Evolutionary conservation across 2,888 invertebrate species (phyloP).

Genomic region (Microdon myrmicae): DNA sequence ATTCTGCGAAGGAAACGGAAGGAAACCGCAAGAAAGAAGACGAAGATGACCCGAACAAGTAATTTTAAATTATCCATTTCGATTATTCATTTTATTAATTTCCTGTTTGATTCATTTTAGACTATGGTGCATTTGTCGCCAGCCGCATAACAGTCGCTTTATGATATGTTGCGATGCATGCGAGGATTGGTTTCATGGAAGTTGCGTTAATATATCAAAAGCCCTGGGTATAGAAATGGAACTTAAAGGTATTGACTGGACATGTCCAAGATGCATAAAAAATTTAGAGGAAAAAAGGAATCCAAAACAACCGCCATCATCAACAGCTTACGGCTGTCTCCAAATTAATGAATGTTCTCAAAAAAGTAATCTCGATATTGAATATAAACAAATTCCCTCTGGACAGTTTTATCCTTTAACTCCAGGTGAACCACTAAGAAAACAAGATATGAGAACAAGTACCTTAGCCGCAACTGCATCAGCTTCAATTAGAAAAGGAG

Average conservation of each 20-base stretch:
- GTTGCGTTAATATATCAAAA: conserved; percentile 93
- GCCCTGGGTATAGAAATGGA: conserved; percentile 94
- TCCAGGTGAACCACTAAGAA: conserved; percentile 12
- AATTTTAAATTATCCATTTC: conserved; percentile 39
- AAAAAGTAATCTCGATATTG: no score
- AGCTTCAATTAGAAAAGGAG: conserved; percentile 8
- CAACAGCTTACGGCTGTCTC: neutral
- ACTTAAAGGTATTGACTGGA: conserved; percentile 86
- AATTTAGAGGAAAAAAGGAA: conserved; percentile 60
- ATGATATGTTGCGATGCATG: conserved; percentile 98
- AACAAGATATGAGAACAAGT: conserved; percentile 40
- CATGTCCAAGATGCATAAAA: conserved; percentile 81
- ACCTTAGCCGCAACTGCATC: conserved; percentile 32
- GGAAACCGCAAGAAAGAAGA: conserved; percentile 70
- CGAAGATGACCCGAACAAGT: conserved; percentile 92
- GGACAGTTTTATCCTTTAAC: conserved; percentile 29
- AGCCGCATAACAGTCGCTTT: conserved; percentile 94
- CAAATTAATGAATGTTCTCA: no score
- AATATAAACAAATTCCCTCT: conserved; percentile 57
- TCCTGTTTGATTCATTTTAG: conserved; percentile 63
- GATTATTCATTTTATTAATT: neutral
- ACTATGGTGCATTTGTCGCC: conserved; percentile 94
- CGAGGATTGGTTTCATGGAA: conserved; percentile 98
- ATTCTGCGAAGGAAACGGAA: conserved; percentile 47
- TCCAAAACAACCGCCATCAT: no score